Evolutionary conservation across 2,113 vertebrate species (phyloP).

Genomic region (Atrichornis clamosus): DNA sequence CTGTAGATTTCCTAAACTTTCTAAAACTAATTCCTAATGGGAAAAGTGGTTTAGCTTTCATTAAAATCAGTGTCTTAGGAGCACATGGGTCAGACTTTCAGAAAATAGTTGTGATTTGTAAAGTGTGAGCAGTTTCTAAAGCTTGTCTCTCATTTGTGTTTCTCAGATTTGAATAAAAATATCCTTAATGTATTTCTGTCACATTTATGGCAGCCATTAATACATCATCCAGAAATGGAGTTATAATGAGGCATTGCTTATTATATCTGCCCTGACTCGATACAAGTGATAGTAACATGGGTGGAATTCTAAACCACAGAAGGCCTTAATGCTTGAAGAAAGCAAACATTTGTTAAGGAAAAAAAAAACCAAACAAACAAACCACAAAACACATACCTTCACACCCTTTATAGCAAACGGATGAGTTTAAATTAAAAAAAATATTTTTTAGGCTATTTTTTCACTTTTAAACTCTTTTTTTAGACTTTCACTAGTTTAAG

Average conservation of each 20-base stretch:
- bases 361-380: not conserved
- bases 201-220: slow-evolving; percentile 10
- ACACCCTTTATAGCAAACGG: not conserved
- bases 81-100: not conserved
- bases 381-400: not conserved
- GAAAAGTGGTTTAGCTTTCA: not conserved
- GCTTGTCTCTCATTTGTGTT: not conserved
- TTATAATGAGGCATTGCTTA: slow-evolving; percentile 32
- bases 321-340: not conserved
- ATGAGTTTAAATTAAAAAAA: not conserved
- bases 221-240: slow-evolving; percentile 30
- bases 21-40: not conserved
- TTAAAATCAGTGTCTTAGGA: not conserved
- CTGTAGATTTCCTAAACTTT: not conserved
- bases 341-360: not conserved
- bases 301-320: not conserved
- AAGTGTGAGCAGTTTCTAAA: not conserved
- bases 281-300: not conserved
- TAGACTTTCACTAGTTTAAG: not conserved
- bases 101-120: not conserved
- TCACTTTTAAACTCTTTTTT: not conserved
- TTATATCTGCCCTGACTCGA: not conserved
- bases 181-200: slow-evolving; percentile 46
- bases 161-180: slow-evolving; percentile 7
- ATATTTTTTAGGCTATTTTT: not conserved